Conservation (phyloP, 2,113 vertebrate species). For the Notiomystis cincta region DNA sequence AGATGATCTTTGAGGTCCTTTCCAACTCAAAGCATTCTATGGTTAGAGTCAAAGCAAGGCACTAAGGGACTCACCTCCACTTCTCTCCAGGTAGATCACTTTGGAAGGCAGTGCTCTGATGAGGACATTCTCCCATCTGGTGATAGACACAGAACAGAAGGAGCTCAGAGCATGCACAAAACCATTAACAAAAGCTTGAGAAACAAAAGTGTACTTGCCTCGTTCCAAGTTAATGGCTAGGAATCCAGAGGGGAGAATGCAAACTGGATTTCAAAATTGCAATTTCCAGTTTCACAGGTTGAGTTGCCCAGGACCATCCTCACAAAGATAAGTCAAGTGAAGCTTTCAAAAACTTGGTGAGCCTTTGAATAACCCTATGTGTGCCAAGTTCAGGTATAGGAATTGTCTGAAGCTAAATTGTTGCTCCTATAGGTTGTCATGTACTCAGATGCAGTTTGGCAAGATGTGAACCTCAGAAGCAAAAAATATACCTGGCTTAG, state of each 20-base stretch:
- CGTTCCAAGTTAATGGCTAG: background rate
- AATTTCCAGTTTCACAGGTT: background rate
- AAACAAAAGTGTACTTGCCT: background rate
- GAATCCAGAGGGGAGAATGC: background rate
- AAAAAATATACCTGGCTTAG: background rate
- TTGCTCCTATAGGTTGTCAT: accelerated
- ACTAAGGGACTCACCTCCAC: background rate
- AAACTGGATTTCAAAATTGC: background rate
- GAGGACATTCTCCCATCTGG: background rate
- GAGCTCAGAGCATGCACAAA: background rate
- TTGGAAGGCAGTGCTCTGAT: background rate
- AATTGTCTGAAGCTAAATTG: background rate
- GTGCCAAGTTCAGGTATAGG: background rate
- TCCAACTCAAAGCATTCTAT: background rate
- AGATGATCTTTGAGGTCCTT: background rate
- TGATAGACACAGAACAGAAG: background rate
- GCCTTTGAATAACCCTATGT: background rate
- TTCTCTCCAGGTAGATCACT: background rate
- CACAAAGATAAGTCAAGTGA: background rate
- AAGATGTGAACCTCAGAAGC: background rate
- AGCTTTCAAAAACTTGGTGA: background rate
- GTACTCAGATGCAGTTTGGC: background rate
- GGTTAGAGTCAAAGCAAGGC: background rate
- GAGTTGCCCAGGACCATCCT: background rate
- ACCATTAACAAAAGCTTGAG: background rate